Conservation (phyloP, 2,797 vertebrate species). For the Amazona finschi region DNA sequence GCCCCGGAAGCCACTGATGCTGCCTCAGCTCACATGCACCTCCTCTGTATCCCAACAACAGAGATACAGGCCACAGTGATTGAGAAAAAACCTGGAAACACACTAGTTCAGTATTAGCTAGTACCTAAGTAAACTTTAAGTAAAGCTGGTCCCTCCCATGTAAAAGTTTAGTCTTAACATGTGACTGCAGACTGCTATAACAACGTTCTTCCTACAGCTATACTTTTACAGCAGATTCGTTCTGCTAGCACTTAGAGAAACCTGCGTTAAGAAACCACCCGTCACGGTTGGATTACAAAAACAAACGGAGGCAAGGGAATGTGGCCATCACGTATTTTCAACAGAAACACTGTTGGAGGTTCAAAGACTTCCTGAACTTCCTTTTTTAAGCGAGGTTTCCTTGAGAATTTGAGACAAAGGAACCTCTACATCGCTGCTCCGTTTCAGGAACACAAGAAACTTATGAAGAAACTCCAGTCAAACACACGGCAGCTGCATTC, state of each 20-base stretch:
- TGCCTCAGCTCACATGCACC: background rate
- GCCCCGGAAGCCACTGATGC: background rate
- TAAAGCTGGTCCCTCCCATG: background rate
- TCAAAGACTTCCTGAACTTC: background rate
- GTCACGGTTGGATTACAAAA: fast-evolving
- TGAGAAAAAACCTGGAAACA: background rate
- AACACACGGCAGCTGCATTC: fast-evolving
- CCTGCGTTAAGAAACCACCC: background rate
- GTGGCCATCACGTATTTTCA: fast-evolving
- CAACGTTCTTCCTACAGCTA: background rate
- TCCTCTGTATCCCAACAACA: background rate
- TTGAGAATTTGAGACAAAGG: background rate
- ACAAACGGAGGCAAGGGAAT: background rate
- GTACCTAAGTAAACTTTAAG: background rate
- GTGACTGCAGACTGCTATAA: background rate
- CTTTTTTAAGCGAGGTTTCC: background rate
- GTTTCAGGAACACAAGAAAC: background rate
- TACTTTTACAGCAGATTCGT: background rate
- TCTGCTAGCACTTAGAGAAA: background rate
- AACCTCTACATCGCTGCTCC: fast-evolving
- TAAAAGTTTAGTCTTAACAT: fast-evolving
- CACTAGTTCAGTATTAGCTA: fast-evolving
- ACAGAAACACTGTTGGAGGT: background rate
- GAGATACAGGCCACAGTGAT: background rate
- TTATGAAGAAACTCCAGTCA: background rate